A percentile compares a stretch with the other conserved stretches of the same genome.
These are phyloP conservation scores for Gymnothorax javanicus DNA, from an alignment of 2,797 vertebrate genomes.

Conservation along the genomic window DNA sequence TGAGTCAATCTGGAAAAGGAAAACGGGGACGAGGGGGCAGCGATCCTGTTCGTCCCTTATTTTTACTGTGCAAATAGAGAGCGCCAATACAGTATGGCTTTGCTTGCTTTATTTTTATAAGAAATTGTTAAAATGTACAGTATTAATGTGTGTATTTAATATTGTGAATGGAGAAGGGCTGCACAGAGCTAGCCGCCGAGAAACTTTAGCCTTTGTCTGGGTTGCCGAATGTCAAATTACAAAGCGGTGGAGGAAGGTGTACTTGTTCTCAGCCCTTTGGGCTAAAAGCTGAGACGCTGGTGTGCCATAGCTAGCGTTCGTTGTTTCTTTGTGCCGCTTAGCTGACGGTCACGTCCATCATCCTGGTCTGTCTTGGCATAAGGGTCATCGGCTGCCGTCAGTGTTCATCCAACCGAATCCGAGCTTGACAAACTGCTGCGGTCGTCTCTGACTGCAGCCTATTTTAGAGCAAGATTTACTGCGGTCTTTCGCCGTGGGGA, in stretches of 20 bases:
- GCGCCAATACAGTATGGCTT: neutral
- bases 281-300: neutral
- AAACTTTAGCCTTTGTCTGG: neutral
- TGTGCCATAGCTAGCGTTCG: neutral
- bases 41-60: neutral
- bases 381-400: neutral
- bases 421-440: constrained; percentile 28
- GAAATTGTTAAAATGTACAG: constrained; percentile 41
- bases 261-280: neutral
- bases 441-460: constrained; percentile 32
- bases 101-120: constrained; percentile 36
- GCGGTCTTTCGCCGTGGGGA: constrained; percentile 16
- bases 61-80: constrained; percentile 24
- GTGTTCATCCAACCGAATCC: constrained; percentile 14
- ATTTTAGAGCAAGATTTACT: constrained; percentile 35
- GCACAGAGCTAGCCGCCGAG: neutral
- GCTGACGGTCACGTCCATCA: neutral
- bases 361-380: neutral
- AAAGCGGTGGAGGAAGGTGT: neutral
- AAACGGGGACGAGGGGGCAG: neutral
- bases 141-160: constrained; percentile 25
- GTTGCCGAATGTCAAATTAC: neutral
- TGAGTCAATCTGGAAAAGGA: neutral
- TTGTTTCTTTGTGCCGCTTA: neutral
- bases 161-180: neutral